Base-by-base conservation (phyloP, 2,888 invertebrate genomes). In the Allacma fusca region DNA sequence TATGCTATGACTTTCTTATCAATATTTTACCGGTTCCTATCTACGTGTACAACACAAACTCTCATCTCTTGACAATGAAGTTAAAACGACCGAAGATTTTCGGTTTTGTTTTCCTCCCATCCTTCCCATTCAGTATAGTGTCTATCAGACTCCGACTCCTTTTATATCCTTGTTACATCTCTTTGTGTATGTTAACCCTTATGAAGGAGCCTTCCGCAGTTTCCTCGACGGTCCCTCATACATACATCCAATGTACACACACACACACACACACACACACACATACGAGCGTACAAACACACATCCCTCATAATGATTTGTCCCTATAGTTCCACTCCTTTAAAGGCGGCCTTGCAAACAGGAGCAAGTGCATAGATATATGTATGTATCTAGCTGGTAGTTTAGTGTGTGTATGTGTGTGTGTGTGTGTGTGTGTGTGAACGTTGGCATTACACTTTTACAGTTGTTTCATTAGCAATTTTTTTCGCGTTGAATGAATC, bases 401-500 rank as follows among this genome's bases (percentile, higher is more conserved):
- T n/a, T n/a, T n/a, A n/a, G n/a, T n/a, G n/a, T n/a, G n/a, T n/a
- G n/a, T n/a, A n/a, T n/a, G n/a, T n/a, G n/a, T n/a, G n/a, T n/a
- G n/a, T 34, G 4, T 34, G 34, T 34, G 34, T 34, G 9, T 34
- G 9, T 34, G 34, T 34, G 34, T 34, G 34, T 34, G 34, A 7
- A 34, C 34, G 34, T 34, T 34, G 9, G 9, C 34, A 34, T 34
- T 50, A 50, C 9, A 50, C 50, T 50, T 50, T 50, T 50, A 50
- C 50, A 50, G 65, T 19, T 65, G 65, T 40, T 68, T 40, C 43
- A 40, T 70, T 70, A 43, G 40, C 29, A 28, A 26, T 71, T 57
- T 50, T 71, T 71, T 71, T 70, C 70, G 24, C 70, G 70, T 44
- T 70, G 44, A 70, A 70, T 50, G 44, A 70, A 70, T 50, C 71